Percentiles rank a stretch among this genome's conserved stretches.
These are phyloP conservation scores for Sebastes diaconus DNA, from an alignment of 2,797 vertebrate species.

Conservation along the genomic window DNA sequence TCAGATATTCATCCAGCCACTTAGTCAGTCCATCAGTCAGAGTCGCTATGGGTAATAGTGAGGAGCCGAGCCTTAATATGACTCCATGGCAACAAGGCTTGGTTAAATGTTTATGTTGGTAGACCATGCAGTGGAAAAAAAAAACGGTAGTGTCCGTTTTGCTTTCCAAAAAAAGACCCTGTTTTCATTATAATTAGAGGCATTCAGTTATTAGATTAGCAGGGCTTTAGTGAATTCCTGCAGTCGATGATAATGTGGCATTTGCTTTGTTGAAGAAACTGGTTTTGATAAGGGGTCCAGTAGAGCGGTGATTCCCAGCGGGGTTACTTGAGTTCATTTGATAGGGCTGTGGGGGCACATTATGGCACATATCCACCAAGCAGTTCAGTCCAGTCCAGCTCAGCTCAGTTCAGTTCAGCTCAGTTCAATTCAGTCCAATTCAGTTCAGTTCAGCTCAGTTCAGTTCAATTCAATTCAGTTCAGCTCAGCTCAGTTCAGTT, in stretches of 20 bases:
- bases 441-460: accelerated
- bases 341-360: neutral
- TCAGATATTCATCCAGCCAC: constrained; percentile 63
- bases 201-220: neutral
- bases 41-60: constrained; percentile 57
- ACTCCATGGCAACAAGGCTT: constrained; percentile 71
- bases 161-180: neutral
- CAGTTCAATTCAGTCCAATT: accelerated
- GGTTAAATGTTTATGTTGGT: constrained; percentile 60
- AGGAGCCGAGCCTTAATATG: constrained; percentile 40
- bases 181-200: constrained; percentile 20
- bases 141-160: neutral
- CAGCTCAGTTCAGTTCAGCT: accelerated
- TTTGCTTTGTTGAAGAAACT: constrained; percentile 27
- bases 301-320: neutral
- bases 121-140: constrained; percentile 29
- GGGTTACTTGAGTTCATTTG: neutral
- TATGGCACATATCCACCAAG: neutral
- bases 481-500: accelerated
- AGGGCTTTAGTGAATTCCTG: constrained; percentile 1
- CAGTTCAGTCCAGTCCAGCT: too few species aligned
- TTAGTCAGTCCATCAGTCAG: constrained; percentile 58
- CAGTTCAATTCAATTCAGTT: accelerated
- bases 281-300: neutral
- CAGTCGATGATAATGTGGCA: constrained; percentile 35